Conservation (phyloP, 2,888 invertebrate genomes). For the Abscondita cerata region DNA sequence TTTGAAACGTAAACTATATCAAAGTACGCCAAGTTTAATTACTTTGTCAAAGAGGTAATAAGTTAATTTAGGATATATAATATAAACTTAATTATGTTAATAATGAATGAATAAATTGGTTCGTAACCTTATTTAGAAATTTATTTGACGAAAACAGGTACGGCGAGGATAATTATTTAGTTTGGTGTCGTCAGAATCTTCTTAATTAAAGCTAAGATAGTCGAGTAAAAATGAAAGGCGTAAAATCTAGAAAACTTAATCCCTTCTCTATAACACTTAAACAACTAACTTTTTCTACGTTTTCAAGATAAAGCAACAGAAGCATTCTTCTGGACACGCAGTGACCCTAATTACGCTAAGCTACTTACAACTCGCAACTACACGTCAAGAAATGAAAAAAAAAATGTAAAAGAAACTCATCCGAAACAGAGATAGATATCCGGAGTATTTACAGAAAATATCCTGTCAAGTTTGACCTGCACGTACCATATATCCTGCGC, state of each 20-base stretch:
- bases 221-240: slow-evolving; percentile 9
- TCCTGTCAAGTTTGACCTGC: slow-evolving; percentile 25
- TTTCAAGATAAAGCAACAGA: slow-evolving; percentile 13
- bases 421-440: slow-evolving; percentile 21
- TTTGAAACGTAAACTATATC: no score
- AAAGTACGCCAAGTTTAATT: slow-evolving; percentile 18
- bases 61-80: not conserved
- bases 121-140: no score
- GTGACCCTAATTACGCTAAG: slow-evolving; percentile 27
- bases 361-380: slow-evolving; percentile 3
- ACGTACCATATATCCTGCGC: slow-evolving; percentile 21
- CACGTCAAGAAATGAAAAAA: slow-evolving; percentile 18
- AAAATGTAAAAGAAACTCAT: slow-evolving; percentile 14
- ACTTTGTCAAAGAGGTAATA: not conserved
- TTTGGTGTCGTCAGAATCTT: not conserved
- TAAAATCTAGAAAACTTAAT: slow-evolving; percentile 15
- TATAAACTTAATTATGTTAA: not conserved
- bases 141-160: no score
- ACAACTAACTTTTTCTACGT: slow-evolving; percentile 12
- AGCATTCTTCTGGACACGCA: slow-evolving; percentile 21
- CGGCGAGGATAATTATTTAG: no score
- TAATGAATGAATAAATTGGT: not conserved
- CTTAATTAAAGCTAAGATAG: slow-evolving; percentile 12
- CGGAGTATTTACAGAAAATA: slow-evolving; percentile 24
- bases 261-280: slow-evolving; percentile 17